Percentiles rank a stretch among this genome's conserved stretches.
phyloP scores from a whole-genome alignment of 2,888 invertebrate genomes.

The Drosophila nr. fundita region DNA sequence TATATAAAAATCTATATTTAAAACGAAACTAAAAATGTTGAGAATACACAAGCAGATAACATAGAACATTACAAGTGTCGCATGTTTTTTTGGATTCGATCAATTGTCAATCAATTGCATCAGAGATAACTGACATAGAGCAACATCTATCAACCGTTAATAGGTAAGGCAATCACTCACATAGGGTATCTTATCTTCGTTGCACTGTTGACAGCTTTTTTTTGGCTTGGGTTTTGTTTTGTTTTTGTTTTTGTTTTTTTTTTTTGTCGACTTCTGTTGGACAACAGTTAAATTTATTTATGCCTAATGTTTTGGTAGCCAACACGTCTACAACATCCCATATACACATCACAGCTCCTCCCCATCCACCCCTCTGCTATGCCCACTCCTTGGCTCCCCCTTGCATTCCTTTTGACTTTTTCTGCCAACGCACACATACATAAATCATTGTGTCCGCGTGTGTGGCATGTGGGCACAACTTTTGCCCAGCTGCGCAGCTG shows the following conservation, averaged over 20 bases:
- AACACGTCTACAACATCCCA: slow-evolving; percentile 37
- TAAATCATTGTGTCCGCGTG: slow-evolving; percentile 63
- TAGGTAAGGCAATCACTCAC: slow-evolving; percentile 18
- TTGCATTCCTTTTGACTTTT: slow-evolving; percentile 34
- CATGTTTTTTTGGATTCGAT: not conserved
- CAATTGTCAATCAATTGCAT: slow-evolving; percentile 24
- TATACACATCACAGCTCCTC: not conserved
- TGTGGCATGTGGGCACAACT: slow-evolving; percentile 47
- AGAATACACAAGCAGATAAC: not conserved
- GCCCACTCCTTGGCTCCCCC: not conserved
- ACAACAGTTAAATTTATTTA: slow-evolving; percentile 72
- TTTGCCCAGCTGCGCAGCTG: slow-evolving; percentile 54
- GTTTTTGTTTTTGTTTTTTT: not conserved
- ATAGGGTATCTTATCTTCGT: slow-evolving; percentile 49
- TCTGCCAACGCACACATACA: slow-evolving; percentile 44
- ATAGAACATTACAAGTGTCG: not conserved
- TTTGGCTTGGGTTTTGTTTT: not conserved
- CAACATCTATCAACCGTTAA: not conserved
- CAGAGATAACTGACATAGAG: not conserved
- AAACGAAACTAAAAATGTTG: not conserved
- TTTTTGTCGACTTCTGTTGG: slow-evolving; percentile 23
- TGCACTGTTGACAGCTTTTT: slow-evolving; percentile 8
- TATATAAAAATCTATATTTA: not conserved
- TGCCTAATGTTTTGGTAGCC: slow-evolving; percentile 57
- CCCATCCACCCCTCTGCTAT: not conserved